Conservation (phyloP, 2,797 vertebrate genomes). For the Oryzias dopingdopingensis region DNA sequence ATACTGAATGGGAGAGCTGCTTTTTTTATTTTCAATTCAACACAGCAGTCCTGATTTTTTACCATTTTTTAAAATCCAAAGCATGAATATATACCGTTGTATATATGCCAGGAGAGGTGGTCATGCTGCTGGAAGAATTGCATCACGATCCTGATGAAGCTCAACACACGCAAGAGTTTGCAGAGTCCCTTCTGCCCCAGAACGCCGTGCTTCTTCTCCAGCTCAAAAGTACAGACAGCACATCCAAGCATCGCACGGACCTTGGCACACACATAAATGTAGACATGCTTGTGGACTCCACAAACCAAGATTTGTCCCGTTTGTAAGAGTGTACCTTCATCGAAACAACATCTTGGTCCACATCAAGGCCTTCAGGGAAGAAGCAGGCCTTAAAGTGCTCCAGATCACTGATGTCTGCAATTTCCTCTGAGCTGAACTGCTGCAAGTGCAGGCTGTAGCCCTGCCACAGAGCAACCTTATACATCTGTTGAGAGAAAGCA, state of each 20-base stretch:
- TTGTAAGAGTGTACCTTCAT: slow-evolving; percentile 73
- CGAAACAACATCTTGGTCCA: slow-evolving; percentile 72
- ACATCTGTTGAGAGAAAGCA: slow-evolving; percentile 75
- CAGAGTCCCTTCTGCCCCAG: slow-evolving; percentile 73
- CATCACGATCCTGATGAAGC: slow-evolving; percentile 83
- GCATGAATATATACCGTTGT: slow-evolving; percentile 81
- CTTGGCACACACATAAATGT: slow-evolving; percentile 64
- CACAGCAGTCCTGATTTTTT: too few relatives aligned
- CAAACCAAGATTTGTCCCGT: neutral
- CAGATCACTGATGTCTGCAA: slow-evolving; percentile 77
- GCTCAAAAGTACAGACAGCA: slow-evolving; percentile 82
- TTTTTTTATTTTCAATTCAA: too few relatives aligned
- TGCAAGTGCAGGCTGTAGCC: slow-evolving; percentile 86
- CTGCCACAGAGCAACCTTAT: slow-evolving; percentile 85
- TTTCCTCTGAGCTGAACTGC: slow-evolving; percentile 67
- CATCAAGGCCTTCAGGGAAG: slow-evolving; percentile 84
- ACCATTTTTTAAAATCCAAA: too few relatives aligned
- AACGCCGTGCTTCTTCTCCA: slow-evolving; percentile 73
- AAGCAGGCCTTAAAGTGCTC: slow-evolving; percentile 79
- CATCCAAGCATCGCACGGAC: slow-evolving; percentile 83
- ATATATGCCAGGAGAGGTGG: slow-evolving; percentile 86
- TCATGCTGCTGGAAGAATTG: slow-evolving; percentile 87
- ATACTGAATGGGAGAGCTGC: too few relatives aligned
- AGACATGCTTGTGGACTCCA: neutral
- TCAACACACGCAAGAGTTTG: slow-evolving; percentile 81